Evolutionary conservation across 2,888 invertebrate species (phyloP).

Genomic region (Melangyna quadrimaculata): DNA sequence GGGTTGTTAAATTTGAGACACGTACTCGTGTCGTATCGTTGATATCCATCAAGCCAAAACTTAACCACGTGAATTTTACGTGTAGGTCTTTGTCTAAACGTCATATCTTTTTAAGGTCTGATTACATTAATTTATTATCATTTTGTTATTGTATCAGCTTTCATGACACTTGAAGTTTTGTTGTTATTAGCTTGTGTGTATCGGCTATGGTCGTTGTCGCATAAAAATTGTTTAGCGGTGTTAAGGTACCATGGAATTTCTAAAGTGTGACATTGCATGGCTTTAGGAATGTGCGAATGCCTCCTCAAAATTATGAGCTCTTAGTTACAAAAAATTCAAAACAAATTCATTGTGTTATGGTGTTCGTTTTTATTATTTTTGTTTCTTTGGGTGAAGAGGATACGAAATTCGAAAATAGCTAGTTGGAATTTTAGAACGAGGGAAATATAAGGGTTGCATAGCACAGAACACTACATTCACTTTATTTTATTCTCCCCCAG

Average conservation of each 20-base stretch:
- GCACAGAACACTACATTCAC: not conserved
- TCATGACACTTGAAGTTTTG: not conserved
- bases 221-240: not conserved
- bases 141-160: not conserved
- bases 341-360: slow-evolving; percentile 55
- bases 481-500: not conserved
- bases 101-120: not conserved
- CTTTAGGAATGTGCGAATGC: slow-evolving; percentile 11
- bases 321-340: slow-evolving; percentile 67
- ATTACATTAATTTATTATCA: not conserved
- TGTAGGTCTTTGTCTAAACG: not conserved
- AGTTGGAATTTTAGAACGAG: not conserved
- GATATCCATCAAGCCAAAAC: not conserved
- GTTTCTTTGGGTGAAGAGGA: not conserved
- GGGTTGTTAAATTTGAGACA: slow-evolving; percentile 5
- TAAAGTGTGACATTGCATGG: not conserved
- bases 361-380: not conserved
- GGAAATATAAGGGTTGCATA: slow-evolving; percentile 12
- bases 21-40: too few species aligned
- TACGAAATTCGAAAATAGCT: too few species aligned
- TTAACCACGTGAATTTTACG: not conserved
- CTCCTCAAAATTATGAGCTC: slow-evolving; percentile 40
- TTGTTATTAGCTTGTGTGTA: not conserved
- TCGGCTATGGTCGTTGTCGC: not conserved
- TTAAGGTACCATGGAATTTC: slow-evolving; percentile 11